Evolutionary conservation across 2,797 vertebrate genomes (phyloP).

Genomic region (Halcyon chelicuti): DNA sequence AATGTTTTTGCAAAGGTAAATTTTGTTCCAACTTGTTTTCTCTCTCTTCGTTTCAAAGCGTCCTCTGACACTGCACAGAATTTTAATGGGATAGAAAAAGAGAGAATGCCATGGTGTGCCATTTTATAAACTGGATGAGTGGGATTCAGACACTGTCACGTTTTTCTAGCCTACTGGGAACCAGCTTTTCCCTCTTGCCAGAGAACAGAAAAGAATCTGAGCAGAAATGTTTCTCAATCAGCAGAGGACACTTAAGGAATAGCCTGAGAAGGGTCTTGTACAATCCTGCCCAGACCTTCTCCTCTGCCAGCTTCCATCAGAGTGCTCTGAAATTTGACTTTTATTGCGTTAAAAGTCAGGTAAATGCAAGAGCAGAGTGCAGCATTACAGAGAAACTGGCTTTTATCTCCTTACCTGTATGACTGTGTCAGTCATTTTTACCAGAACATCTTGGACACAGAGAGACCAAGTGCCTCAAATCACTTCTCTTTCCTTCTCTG

Average conservation of each 20-base stretch:
- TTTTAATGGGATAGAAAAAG: neutral
- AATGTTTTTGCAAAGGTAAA: neutral
- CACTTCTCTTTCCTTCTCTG: neutral
- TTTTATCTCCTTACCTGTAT: neutral
- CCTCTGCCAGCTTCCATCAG: neutral
- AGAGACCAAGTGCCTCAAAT: neutral
- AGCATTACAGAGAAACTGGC: neutral
- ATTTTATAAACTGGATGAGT: neutral
- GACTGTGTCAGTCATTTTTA: neutral
- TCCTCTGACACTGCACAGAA: rapidly evolving
- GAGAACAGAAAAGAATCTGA: neutral
- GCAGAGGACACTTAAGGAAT: neutral
- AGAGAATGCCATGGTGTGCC: rapidly evolving
- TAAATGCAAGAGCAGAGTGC: neutral
- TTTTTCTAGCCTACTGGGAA: neutral
- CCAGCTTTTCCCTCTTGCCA: neutral
- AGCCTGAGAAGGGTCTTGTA: neutral
- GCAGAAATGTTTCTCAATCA: neutral
- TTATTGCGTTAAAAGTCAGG: neutral
- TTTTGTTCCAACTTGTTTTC: neutral
- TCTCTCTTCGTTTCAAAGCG: neutral
- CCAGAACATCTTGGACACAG: neutral
- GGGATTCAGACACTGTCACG: neutral
- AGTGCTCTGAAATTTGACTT: neutral
- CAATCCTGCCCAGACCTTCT: neutral